Percentiles rank a stretch among this genome's conserved stretches.
Conservation (phyloP, 2,797 vertebrate species). For the Falco rusticolus region DNA sequence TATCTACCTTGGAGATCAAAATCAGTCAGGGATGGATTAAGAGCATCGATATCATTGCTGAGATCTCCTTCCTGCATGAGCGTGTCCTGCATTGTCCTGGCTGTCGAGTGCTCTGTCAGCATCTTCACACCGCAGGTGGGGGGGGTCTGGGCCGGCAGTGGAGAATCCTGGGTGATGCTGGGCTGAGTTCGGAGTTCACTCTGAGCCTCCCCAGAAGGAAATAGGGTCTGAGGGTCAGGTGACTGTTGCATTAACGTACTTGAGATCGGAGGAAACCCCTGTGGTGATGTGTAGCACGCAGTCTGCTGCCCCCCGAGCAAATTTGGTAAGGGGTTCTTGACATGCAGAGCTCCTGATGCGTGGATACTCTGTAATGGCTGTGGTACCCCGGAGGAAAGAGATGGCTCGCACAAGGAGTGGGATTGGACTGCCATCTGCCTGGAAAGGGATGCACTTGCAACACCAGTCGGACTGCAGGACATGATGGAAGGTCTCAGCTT, state of each 20-base stretch:
- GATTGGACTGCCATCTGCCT: slow-evolving; percentile 62
- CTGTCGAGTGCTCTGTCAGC: slow-evolving; percentile 76
- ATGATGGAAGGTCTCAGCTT: slow-evolving; percentile 73
- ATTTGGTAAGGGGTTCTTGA: slow-evolving; percentile 60
- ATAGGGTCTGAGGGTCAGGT: slow-evolving; percentile 64
- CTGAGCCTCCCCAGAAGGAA: slow-evolving; percentile 71
- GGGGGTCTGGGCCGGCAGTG: slow-evolving; percentile 83
- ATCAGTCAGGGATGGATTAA: slow-evolving; percentile 93
- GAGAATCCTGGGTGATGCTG: slow-evolving; percentile 79
- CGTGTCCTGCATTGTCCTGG: slow-evolving; percentile 83
- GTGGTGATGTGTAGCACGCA: slow-evolving; percentile 68
- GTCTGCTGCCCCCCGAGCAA: slow-evolving; percentile 72
- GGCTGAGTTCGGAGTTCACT: slow-evolving; percentile 71
- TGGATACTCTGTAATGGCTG: slow-evolving; percentile 61
- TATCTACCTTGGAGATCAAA: slow-evolving; percentile 92
- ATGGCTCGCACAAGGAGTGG: slow-evolving; percentile 12
- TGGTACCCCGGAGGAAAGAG: slow-evolving; percentile 60
- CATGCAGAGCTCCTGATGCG: slow-evolving; percentile 65
- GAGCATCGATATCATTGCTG: slow-evolving; percentile 88
- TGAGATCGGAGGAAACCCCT: slow-evolving; percentile 78
- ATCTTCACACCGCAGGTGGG: slow-evolving; percentile 75
- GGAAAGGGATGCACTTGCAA: slow-evolving; percentile 57
- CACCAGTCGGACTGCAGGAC: slow-evolving; percentile 60
- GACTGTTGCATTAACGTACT: slow-evolving; percentile 76
- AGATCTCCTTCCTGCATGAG: slow-evolving; percentile 86